phyloP scores from a whole-genome alignment of 37 sponge, comb jelly and placozoan species.

The Hexactinellida sp. region DNA sequence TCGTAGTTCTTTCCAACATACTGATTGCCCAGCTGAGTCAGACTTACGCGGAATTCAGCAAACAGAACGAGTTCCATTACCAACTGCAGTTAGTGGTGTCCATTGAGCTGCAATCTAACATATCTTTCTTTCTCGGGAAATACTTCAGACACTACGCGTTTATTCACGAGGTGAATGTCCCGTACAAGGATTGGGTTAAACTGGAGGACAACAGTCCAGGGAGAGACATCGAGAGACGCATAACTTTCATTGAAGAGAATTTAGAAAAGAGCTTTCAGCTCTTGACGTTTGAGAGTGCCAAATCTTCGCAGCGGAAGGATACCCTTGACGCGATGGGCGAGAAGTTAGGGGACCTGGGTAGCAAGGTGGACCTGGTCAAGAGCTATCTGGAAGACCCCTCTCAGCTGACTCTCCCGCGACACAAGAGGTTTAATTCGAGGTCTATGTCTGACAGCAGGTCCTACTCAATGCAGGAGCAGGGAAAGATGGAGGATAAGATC shows the following conservation, averaged over 20 bases:
- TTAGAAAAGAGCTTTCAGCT: not conserved
- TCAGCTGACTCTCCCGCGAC: not conserved
- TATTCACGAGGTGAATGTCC: not conserved
- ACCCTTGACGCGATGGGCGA: not conserved
- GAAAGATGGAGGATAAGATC: not conserved
- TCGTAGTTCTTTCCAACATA: not conserved
- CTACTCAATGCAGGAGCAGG: not conserved
- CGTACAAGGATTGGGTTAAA: not conserved
- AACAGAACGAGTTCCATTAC: slow-evolving; percentile 12
- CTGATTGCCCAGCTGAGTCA: not conserved
- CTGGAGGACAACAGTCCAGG: not conserved
- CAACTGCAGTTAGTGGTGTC: not conserved
- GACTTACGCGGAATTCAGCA: not conserved
- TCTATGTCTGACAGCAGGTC: not conserved
- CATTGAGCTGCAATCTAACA: not conserved
- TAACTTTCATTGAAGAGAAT: slow-evolving; percentile 12
- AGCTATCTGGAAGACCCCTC: not conserved
- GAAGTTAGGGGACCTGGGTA: not conserved
- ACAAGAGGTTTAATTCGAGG: not conserved
- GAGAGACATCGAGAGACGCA: not conserved
- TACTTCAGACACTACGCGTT: not conserved
- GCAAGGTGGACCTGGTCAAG: not conserved
- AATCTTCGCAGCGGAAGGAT: not conserved
- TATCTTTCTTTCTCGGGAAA: not conserved
- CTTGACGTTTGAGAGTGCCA: not conserved